Percentiles rank a stretch among this genome's conserved stretches.
These are phyloP conservation scores for Harpagoxenus sublaevis DNA, from an alignment of 2,888 invertebrate genomes.

Conservation along the genomic window DNA sequence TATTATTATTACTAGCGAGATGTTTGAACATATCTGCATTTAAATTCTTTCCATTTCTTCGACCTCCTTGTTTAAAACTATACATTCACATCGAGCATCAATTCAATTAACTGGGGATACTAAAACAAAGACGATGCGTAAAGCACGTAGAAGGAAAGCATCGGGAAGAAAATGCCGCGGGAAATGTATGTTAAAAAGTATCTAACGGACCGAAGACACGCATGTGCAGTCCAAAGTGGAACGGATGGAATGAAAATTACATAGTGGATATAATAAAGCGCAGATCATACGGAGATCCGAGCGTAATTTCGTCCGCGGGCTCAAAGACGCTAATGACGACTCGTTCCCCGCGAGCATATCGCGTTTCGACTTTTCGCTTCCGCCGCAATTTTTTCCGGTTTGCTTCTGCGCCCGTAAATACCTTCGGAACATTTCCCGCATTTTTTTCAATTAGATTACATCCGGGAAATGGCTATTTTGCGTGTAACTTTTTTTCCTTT, in stretches of 20 bases:
- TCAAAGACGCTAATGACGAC: constrained; percentile 73
- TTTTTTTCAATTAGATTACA: constrained; percentile 47
- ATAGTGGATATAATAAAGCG: constrained; percentile 76
- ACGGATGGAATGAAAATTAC: constrained; percentile 77
- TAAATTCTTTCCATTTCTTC: not conserved
- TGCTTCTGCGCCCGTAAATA: constrained; percentile 11
- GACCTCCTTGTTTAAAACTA: not conserved
- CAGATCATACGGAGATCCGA: constrained; percentile 69
- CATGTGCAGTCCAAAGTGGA: constrained; percentile 62
- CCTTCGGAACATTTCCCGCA: constrained; percentile 37
- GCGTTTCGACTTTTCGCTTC: constrained; percentile 71
- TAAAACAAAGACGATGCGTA: constrained; percentile 38
- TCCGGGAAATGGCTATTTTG: constrained; percentile 37
- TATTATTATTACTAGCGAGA: not conserved
- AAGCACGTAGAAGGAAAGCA: constrained; percentile 47
- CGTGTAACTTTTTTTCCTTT: constrained; percentile 16
- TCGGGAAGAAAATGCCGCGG: constrained; percentile 19
- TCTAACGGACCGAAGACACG: constrained; percentile 70
- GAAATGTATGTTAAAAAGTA: constrained; percentile 44
- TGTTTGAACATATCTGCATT: constrained; percentile 7
- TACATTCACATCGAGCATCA: not conserved
- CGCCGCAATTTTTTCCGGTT: constrained; percentile 22
- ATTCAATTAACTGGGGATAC: constrained; percentile 23
- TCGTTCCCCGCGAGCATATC: constrained; percentile 48
- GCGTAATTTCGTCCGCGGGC: constrained; percentile 74